Evolutionary conservation across 2,113 vertebrate genomes (phyloP), one percentile per base, ranked within the genome.

Genomic region (Chaetodon auriga): DNA sequence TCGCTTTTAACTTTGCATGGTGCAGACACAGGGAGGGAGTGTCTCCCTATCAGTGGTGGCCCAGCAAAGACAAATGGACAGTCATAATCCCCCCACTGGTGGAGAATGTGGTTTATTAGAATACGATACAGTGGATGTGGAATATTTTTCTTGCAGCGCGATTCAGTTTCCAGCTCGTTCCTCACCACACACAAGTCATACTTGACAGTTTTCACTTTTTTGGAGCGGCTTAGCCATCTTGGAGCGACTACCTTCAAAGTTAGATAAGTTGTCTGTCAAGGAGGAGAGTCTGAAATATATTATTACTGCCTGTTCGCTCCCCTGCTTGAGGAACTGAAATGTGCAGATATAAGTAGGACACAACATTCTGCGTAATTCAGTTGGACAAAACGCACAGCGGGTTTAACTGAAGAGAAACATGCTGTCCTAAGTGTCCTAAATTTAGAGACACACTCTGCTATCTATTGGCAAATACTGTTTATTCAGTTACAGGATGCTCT

Each of bases 31-130:
- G 82, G 80, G 75, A 65, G 78, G 68, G 81, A 87, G 83, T 74
- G 51, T 77, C 78, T 90, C 63, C 53, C 48, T 71, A 90, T 68
- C 90, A 81, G 83, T 89, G 90, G 92, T 89, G 87, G 91, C 81
- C 89, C 53, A 19, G 87, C 81, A 82, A 89, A 94, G 94, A 94
- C 92, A 92, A 94, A 94, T 92, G 92, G 83, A 90, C 85, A 74
- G 77, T 85, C 88, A 84, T 91, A 91, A 92, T 87, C 85, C 86
- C 62, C 87, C 78, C 64, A 86, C 82, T 80, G 83, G 41, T 86
- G 81, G 88, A 85, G 90, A 88, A 80, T 85, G 83, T 79, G 87
- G 51, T 91, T 90, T 91, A 84, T 91, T 92, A 79, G 75, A 92
- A 93, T 85, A 86, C 23, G 72, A 91, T 86, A 87, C 78, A 81